Evolutionary conservation across 1,140 invertebrate genomes (phyloP).

Genomic region (Neuroterus valhalla): DNA sequence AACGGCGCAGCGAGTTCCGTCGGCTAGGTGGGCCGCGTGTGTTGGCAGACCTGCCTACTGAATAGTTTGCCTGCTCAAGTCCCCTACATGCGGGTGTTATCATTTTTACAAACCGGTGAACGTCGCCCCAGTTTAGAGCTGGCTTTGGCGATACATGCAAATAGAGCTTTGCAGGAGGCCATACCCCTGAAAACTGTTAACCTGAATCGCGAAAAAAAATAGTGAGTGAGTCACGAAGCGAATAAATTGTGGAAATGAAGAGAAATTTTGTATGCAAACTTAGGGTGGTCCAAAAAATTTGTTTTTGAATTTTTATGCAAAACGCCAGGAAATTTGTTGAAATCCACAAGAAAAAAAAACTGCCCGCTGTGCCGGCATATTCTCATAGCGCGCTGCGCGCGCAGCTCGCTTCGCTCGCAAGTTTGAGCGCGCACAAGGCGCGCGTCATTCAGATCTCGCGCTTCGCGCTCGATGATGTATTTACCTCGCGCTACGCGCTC

Average conservation of each 20-base stretch:
- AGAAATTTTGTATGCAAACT: no score
- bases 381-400: no score
- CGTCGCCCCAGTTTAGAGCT: slow-evolving; percentile 56
- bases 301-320: no score
- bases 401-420: no score
- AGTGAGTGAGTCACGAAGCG: slow-evolving; percentile 5
- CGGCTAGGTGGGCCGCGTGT: slow-evolving; percentile 29
- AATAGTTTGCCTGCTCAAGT: slow-evolving; percentile 39
- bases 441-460: no score
- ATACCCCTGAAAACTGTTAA: slow-evolving; percentile 30
- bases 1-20: slow-evolving; percentile 45
- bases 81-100: slow-evolving; percentile 67
- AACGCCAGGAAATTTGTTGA: no score
- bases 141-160: slow-evolving; percentile 40
- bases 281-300: no score
- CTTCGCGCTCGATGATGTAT: no score
- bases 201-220: slow-evolving; percentile 7
- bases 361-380: no score
- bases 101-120: slow-evolving; percentile 53
- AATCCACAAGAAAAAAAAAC: no score
- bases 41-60: slow-evolving; percentile 42
- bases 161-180: slow-evolving; percentile 35
- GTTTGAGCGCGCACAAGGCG: no score
- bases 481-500: no score
- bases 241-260: background rate